These are phyloP conservation scores for Lochmaea capreae DNA, from an alignment of 2,888 invertebrate genomes.

Conservation along the genomic window DNA sequence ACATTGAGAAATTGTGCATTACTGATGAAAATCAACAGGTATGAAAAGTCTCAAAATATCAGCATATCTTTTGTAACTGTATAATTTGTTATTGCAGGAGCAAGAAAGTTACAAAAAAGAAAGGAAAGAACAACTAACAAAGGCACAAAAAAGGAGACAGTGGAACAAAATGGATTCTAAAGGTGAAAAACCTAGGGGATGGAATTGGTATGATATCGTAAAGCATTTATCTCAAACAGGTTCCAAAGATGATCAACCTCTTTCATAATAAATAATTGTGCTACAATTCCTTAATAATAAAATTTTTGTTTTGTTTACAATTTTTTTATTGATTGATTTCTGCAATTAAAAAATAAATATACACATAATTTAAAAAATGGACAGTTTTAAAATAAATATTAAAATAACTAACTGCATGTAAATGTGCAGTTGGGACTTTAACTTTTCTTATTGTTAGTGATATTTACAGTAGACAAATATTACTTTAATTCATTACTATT, in stretches of 20 bases:
- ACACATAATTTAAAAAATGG: neutral
- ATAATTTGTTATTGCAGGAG: no score
- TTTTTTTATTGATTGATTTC: neutral
- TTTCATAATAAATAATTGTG: slow-evolving; percentile 37
- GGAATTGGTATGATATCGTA: slow-evolving; percentile 97
- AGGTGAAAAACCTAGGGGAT: slow-evolving; percentile 89
- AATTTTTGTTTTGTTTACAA: neutral
- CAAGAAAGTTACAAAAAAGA: slow-evolving; percentile 67
- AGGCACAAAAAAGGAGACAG: slow-evolving; percentile 89
- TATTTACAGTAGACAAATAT: no score
- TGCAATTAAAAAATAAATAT: neutral
- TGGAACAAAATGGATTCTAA: slow-evolving; percentile 85
- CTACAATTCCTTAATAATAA: neutral
- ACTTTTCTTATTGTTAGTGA: no score
- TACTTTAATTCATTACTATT: no score
- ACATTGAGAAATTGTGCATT: slow-evolving; percentile 70
- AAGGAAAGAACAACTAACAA: slow-evolving; percentile 88
- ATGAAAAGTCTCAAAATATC: neutral
- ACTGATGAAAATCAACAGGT: slow-evolving; percentile 53
- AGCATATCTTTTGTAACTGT: no score
- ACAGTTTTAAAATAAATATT: no score
- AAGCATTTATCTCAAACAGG: slow-evolving; percentile 91
- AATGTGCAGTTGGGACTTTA: no score
- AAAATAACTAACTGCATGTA: no score
- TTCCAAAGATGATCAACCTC: slow-evolving; percentile 64